These are phyloP conservation scores for Telmatochromis sp. DNA, from an alignment of 2,113 vertebrate genomes.

Conservation along the genomic window DNA sequence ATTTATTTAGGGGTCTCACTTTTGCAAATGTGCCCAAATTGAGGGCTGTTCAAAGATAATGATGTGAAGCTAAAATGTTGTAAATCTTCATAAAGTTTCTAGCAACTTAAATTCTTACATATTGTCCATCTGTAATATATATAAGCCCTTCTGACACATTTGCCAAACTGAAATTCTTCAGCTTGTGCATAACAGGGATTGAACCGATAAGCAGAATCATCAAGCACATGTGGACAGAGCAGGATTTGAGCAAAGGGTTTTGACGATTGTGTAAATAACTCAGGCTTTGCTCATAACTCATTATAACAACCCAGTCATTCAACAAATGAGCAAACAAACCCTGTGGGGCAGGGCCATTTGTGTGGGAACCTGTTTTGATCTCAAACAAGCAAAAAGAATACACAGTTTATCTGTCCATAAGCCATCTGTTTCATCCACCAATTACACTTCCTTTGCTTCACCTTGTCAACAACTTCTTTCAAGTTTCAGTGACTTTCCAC, in stretches of 20 bases:
- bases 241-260: not conserved
- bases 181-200: not conserved
- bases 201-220: not conserved
- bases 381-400: not conserved
- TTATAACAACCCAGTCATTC: not conserved
- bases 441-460: slow-evolving; percentile 5
- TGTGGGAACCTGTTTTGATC: not conserved
- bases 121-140: not conserved
- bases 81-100: not conserved
- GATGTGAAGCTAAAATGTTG: not conserved
- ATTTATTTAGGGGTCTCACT: not conserved
- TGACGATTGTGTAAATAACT: not conserved
- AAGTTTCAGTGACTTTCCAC: slow-evolving; percentile 16
- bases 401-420: not conserved
- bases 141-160: not conserved
- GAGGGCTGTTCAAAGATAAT: not conserved
- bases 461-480: not conserved
- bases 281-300: not conserved
- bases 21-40: not conserved
- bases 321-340: not conserved
- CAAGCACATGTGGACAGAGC: not conserved
- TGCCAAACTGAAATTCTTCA: not conserved
- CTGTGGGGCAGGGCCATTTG: not conserved
- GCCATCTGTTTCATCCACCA: slow-evolving; percentile 4
- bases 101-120: not conserved